Percentiles rank a stretch among this genome's conserved stretches.
These are phyloP conservation scores for Drosophila insularis DNA, from an alignment of 1,140 invertebrate species.

Conservation along the genomic window DNA sequence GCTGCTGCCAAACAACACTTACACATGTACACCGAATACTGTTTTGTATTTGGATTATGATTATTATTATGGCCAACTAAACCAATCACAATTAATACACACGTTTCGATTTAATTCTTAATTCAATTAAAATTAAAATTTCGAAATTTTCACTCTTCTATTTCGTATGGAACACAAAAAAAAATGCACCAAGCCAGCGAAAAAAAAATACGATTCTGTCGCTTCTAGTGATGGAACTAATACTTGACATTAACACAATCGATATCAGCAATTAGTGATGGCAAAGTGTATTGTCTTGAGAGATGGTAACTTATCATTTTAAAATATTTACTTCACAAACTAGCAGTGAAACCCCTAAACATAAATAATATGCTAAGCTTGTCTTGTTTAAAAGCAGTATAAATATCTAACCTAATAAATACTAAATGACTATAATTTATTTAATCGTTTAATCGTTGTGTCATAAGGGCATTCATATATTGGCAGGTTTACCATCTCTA, in stretches of 20 bases:
- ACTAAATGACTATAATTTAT: no score
- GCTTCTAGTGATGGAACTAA: background rate
- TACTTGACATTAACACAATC: background rate
- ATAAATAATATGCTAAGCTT: no score
- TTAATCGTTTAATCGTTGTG: no score
- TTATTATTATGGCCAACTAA: conserved; percentile 4
- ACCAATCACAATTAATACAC: conserved; percentile 8
- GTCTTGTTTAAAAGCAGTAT: no score
- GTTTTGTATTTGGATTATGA: conserved; percentile 29
- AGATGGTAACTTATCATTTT: no score
- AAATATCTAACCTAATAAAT: no score
- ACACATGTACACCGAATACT: conserved; percentile 54
- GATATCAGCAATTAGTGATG: background rate
- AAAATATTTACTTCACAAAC: no score
- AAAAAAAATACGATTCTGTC: conserved; percentile 9
- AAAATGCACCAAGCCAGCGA: conserved; percentile 41
- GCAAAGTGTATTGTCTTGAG: background rate
- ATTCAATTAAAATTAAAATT: conserved; percentile 29
- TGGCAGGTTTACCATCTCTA: no score
- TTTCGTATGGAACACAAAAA: conserved; percentile 42
- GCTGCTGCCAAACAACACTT: conserved; percentile 44
- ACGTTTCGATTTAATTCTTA: conserved; percentile 13
- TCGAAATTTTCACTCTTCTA: conserved; percentile 30
- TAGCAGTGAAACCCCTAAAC: no score
- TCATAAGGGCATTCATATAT: background rate